Base-by-base conservation (phyloP, 2,888 invertebrate species). In the Lasioglossum calceatum region DNA sequence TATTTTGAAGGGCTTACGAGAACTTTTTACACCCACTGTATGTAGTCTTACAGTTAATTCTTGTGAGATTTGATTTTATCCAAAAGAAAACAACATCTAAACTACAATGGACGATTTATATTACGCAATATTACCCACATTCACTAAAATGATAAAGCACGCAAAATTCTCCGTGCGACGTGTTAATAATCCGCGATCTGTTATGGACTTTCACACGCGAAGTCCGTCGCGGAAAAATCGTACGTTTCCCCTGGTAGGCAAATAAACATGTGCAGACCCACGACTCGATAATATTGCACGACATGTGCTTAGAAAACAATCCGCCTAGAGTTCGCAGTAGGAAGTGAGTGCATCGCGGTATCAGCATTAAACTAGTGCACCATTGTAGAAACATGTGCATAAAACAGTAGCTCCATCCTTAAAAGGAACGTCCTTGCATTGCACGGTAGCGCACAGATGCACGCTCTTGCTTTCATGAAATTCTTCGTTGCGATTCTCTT, bases 381-480 rank as follows among this genome's bases (percentile, higher is more conserved):
- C 84, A 84, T 89, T 89, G 84, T 85, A 87, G 79, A 80, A 84
- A 89, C 82, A 85, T 87, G 81, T 82, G 89, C 90, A 81, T 89
- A 89, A 89, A 89, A 83, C 82, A 79, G 85, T 84, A 77, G 82
- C 84, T 42, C 77, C 76, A 74, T 85, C 82, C 80, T 90, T 90
- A 90, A 90, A 89, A 86, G 88, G 86, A 90, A 82, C 84, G 89
- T 85, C 90, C 88, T 89, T 88, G 90, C 90, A 90, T 88, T 82
- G 82, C 89, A 85, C 87, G 72, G 87, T 87, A 86, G 87, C 86
- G 83, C 81, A 83, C 83, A 81, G 88, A 90, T 87, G 86, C 81
- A 82, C 88, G 84, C 83, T 89, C 86, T 90, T 85, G 78, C 85
- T 89, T 87, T 86, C 86, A 88, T 90, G 90, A 90, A 89, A 90